These are phyloP conservation scores for Columbina picui DNA, from an alignment of 2,113 vertebrate genomes.

Conservation along the genomic window DNA sequence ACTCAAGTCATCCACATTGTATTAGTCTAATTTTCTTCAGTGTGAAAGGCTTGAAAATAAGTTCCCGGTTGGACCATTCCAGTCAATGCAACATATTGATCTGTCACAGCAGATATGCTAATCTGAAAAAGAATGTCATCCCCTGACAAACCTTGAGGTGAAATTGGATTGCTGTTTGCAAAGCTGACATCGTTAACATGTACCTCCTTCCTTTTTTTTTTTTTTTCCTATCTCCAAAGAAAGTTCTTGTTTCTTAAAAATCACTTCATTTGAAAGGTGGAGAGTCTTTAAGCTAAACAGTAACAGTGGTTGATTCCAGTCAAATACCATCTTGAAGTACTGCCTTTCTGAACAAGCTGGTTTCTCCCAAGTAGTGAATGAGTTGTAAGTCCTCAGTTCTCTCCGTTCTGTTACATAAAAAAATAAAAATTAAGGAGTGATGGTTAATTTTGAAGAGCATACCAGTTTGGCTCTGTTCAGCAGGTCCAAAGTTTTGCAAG, in stretches of 20 bases:
- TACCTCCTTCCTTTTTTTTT: background rate
- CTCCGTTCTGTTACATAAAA: background rate
- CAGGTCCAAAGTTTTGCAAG: background rate
- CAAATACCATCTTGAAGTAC: background rate
- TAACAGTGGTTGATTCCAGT: background rate
- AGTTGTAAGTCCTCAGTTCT: background rate
- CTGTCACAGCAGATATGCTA: slow-evolving; percentile 15
- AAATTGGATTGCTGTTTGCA: slow-evolving; percentile 29
- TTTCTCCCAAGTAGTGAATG: background rate
- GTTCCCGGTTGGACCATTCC: background rate
- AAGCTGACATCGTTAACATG: background rate
- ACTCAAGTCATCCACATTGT: background rate
- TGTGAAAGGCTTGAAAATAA: background rate
- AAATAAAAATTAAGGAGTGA: background rate
- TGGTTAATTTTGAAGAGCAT: background rate
- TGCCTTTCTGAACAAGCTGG: background rate
- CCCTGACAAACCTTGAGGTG: slow-evolving; percentile 13
- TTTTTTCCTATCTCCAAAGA: background rate
- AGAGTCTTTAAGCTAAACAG: background rate
- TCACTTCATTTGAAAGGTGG: background rate
- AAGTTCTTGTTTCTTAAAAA: background rate
- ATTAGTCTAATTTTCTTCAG: background rate
- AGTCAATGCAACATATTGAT: slow-evolving; percentile 46
- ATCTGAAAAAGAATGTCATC: slow-evolving; percentile 16
- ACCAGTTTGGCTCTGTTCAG: background rate